phyloP scores from a whole-genome alignment of 2,797 vertebrate genomes.

The Botia kubotai region DNA sequence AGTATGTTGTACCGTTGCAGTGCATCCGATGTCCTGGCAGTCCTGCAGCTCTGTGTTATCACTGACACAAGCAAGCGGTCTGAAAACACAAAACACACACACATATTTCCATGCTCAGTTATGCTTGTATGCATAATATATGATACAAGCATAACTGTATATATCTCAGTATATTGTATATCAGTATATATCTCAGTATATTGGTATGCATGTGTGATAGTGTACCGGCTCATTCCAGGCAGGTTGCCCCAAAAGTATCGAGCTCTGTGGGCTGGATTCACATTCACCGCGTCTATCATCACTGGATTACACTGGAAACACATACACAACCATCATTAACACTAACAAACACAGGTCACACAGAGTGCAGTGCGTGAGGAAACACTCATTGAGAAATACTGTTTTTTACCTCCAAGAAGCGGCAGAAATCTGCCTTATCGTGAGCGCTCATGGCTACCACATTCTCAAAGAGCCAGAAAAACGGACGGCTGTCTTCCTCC shows the following conservation, averaged over 20 bases:
- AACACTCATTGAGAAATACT: background rate
- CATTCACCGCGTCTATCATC: constrained; percentile 90
- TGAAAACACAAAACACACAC: constrained; percentile 55
- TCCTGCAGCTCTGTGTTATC: constrained; percentile 86
- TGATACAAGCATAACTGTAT: too few relatives aligned
- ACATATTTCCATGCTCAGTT: background rate
- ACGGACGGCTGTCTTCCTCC: constrained; percentile 86
- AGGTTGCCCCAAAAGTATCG: constrained; percentile 97
- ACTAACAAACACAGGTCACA: background rate
- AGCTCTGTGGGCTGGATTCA: constrained; percentile 90
- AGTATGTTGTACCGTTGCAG: constrained; percentile 78
- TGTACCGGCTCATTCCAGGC: constrained; percentile 93
- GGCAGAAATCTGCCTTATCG: constrained; percentile 91
- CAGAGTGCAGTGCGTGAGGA: background rate
- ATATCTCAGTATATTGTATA: background rate
- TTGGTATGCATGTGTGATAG: constrained; percentile 7
- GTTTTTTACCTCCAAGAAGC: constrained; percentile 88
- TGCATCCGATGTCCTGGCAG: constrained; percentile 85
- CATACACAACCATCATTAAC: background rate
- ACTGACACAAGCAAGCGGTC: constrained; percentile 79
- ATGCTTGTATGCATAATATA: background rate
- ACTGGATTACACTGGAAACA: constrained; percentile 89
- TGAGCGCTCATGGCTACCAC: constrained; percentile 90
- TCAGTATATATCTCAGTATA: too few relatives aligned
- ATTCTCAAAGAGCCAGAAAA: constrained; percentile 98